Evolutionary conservation across 2,888 invertebrate genomes (phyloP).

Genomic region (Drosophila bunnanda): DNA sequence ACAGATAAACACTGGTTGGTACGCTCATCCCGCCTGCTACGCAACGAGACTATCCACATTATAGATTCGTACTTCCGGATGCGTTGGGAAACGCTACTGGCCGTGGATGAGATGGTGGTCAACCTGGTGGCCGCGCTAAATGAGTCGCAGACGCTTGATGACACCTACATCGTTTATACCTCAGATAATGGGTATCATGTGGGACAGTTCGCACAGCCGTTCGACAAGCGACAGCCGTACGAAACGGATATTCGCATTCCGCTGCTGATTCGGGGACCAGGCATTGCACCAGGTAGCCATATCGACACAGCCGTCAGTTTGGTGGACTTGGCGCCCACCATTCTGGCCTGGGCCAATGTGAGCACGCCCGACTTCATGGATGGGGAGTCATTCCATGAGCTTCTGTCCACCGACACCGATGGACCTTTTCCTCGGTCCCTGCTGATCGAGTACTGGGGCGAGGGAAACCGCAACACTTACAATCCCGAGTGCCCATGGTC

Average conservation of each 20-base stretch:
- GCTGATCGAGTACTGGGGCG: constrained; percentile 93
- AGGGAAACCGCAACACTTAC: constrained; percentile 87
- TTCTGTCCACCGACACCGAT: constrained; percentile 60
- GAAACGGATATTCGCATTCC: constrained; percentile 95
- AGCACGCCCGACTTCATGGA: constrained; percentile 86
- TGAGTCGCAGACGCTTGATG: constrained; percentile 86
- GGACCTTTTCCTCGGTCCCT: constrained; percentile 81
- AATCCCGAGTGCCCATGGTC: constrained; percentile 88
- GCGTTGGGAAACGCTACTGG: constrained; percentile 92
- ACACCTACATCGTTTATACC: constrained; percentile 93
- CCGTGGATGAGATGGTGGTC: constrained; percentile 94
- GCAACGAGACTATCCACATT: constrained; percentile 86
- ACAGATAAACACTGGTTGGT: constrained; percentile 95
- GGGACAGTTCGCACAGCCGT: constrained; percentile 94
- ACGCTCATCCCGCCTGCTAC: constrained; percentile 87
- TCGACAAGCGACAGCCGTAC: constrained; percentile 96
- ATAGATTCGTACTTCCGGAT: constrained; percentile 90
- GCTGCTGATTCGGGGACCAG: constrained; percentile 90
- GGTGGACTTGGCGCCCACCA: constrained; percentile 94
- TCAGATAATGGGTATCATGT: constrained; percentile 97
- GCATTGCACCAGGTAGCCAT: constrained; percentile 85
- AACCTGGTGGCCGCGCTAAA: constrained; percentile 87
- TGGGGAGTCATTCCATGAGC: constrained; percentile 86
- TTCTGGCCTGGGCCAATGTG: constrained; percentile 89
- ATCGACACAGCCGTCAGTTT: constrained; percentile 88